phyloP scores from a whole-genome alignment of 2,888 invertebrate species.

The Pristionchus mayeri region DNA sequence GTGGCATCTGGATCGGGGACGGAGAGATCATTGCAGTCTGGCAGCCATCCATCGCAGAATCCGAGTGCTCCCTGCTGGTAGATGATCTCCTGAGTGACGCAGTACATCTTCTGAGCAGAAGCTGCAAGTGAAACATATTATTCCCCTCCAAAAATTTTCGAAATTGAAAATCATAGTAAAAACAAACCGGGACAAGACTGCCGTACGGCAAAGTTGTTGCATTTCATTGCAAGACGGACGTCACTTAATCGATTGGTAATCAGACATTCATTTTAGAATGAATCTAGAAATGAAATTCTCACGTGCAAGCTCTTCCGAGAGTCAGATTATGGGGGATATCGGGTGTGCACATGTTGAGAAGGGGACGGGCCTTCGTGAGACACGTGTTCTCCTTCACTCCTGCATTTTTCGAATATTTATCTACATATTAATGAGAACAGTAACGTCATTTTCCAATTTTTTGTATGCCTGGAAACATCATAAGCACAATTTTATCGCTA shows the following conservation, averaged over 20 bases:
- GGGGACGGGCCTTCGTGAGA: background rate
- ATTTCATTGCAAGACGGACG: constrained; percentile 37
- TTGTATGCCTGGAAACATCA: too few relatives aligned
- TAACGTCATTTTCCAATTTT: too few relatives aligned
- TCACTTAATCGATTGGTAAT: background rate
- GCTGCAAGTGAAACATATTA: background rate
- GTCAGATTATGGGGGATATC: constrained; percentile 33
- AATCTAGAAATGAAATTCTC: background rate
- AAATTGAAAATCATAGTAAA: too few relatives aligned
- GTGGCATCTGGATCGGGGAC: too few relatives aligned
- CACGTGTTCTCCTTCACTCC: background rate
- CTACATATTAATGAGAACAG: too few relatives aligned
- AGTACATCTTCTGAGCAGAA: background rate
- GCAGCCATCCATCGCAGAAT: constrained; percentile 46
- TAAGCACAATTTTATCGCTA: too few relatives aligned
- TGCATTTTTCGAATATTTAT: too few relatives aligned
- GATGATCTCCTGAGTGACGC: background rate
- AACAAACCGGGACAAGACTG: background rate
- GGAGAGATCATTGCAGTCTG: background rate
- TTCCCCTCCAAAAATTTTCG: background rate
- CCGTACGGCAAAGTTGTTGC: background rate
- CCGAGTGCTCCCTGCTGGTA: constrained; percentile 38
- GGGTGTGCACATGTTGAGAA: background rate
- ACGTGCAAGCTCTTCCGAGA: constrained; percentile 20
- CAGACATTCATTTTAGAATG: too few relatives aligned